Evolutionary conservation across 2,113 vertebrate species (phyloP), one percentile per base, ranked within the genome.

Genomic region (Odontesthes bonariensis): DNA sequence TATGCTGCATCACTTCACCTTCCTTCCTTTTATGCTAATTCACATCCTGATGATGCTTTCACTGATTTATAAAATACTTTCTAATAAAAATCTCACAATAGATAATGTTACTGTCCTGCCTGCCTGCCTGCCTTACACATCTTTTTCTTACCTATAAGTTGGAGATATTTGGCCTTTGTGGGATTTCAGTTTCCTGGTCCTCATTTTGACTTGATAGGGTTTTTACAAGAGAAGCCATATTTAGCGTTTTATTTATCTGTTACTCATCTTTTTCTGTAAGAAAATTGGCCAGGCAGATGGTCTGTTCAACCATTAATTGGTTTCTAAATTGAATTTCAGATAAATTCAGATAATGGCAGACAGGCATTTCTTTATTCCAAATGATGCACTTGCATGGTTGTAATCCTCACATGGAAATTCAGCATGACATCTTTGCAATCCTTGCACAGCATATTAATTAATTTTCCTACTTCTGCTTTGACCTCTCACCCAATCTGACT

Each of bases 331-430:
- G 8, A 23, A 23, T 32, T 0, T 38, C 9, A 7, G 31, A 19
- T 58, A 8, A 51, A 54, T 31, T 60, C 35, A 17, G 0, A 55
- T 70, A 60, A 10, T 56, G 5, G 31, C 53, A 16, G 23, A 31
- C 19, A 72, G 46, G 52, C 10, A 10, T 44, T 13, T 73, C 27
- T 35, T 47, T 23, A 19, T 77, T 62, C 27, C 31, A 54, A 23
- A 20, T 54, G 55, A 42, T 17, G 13, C 55, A 67, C 51, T 59
- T 81, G 89, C 90, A 90, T 90, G 89, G 20, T 17, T 76, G 31
- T 80, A 52, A 69, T 58, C 58, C 22, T 73, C 57, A 31, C 61
- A 20, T 32, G 49, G 32, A 53, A 42, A 57, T 68, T 27, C 38
- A 17, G 77, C 77, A 83, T 82, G 85, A 6, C 53, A 22, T 56